Evolutionary conservation across 1,140 invertebrate genomes (phyloP), one percentile per base, ranked within the genome.

Genomic region (Palaemon carinicauda): DNA sequence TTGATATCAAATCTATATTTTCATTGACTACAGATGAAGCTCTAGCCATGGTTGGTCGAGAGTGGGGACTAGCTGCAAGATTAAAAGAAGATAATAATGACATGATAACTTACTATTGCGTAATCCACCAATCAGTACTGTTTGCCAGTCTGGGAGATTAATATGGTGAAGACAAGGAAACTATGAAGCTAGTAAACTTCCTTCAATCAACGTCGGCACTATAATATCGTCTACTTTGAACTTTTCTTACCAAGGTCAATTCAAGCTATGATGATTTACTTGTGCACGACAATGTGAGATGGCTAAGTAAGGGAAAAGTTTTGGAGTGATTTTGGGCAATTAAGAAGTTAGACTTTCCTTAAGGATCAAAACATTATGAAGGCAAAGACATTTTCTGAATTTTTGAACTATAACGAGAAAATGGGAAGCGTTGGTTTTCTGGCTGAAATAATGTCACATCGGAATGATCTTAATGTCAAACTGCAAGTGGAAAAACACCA

Each of bases 71-170:
- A 51, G 75, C 53, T 78, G 75, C 17, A 78, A 4, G 27, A 41
- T 52, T 78, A 12, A 78, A 78, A 78, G 75, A 78, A 29, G 75
- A 78, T 29, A 17, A 78, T 51, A 19, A 33, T 78, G 75, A 78
- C 75, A 51, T 78, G 75, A 21, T 78, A 78, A 41, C 41, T 17
- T 51, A 78, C 75, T 51, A 79, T 24, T 79, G 77, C 77, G 56
- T 79, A 79, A 79, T 79, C 77, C 77, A 79, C 77, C 77, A 79
- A 56, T 79, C 77, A 21, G 52, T 79, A 21, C 77, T 79, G 77
- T 75, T 24, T 79, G 77, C 51, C 24, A 24, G 50, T 79, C 52
- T 79, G 4, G 73, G 73, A 79, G 77, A 79, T 52, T 50, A 79
- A n/a, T 79, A 79, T 79, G 33, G 10, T 33, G 77, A 54, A 33